Conservation (phyloP, 2,113 vertebrate genomes). For the Megaleporinus macrocephalus region DNA sequence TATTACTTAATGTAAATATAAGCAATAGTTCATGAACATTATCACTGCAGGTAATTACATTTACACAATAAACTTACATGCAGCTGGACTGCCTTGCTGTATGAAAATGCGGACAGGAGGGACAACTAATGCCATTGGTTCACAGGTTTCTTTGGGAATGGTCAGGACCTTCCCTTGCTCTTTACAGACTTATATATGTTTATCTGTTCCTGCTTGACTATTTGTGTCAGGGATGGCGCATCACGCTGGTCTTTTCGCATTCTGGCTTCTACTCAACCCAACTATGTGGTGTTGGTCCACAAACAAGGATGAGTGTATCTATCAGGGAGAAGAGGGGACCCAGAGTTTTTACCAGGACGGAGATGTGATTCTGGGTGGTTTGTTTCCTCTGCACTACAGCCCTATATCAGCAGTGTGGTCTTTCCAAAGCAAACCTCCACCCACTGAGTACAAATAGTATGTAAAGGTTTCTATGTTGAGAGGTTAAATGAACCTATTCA, state of each 20-base stretch:
- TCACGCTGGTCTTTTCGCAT: conserved; percentile 31
- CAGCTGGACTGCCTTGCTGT: not conserved
- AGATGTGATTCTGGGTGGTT: conserved; percentile 74
- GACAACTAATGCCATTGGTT: conserved; percentile 27
- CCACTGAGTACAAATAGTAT: conserved; percentile 68
- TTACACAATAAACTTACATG: not conserved
- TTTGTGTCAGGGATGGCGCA: conserved; percentile 55
- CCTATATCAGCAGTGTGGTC: conserved; percentile 56
- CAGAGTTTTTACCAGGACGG: conserved; percentile 68
- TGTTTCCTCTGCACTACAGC: conserved; percentile 76
- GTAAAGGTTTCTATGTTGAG: conserved; percentile 36
- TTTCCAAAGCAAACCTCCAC: conserved; percentile 65
- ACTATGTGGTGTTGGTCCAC: conserved; percentile 5
- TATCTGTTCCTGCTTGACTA: not conserved
- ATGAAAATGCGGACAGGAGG: not conserved
- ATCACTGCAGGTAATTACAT: not conserved
- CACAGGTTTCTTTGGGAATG: conserved; percentile 11
- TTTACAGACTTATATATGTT: conserved; percentile 34
- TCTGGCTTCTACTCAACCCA: conserved; percentile 52
- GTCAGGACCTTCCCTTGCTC: conserved; percentile 9
- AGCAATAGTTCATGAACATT: not conserved
- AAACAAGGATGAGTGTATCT: conserved; percentile 59
- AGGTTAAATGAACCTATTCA: not conserved
- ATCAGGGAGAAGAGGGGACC: conserved; percentile 67
- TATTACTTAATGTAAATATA: too few species aligned